Evolutionary conservation across 2,113 vertebrate species (phyloP).

Genomic region (Grammomys dolichurus): DNA sequence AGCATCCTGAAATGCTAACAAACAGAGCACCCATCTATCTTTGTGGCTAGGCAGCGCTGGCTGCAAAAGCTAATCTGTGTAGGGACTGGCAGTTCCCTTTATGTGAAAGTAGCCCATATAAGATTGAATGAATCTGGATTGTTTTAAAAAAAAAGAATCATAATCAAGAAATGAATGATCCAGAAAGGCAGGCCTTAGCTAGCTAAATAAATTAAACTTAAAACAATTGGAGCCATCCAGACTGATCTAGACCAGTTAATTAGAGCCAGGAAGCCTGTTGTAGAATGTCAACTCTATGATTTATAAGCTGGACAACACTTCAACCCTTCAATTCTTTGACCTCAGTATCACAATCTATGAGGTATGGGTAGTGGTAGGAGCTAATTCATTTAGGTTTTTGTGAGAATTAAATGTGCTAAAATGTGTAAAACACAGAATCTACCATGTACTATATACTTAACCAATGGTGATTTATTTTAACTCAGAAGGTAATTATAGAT

Average conservation of each 20-base stretch:
- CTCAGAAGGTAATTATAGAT: background rate
- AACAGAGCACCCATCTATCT: background rate
- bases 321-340: background rate
- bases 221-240: background rate
- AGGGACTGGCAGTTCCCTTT: background rate
- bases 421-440: background rate
- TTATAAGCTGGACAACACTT: background rate
- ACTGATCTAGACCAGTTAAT: background rate
- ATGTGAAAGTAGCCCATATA: background rate
- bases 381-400: background rate
- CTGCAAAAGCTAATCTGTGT: too few relatives aligned
- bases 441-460: background rate
- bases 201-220: background rate
- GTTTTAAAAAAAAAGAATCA: background rate
- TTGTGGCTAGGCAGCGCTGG: background rate
- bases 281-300: background rate
- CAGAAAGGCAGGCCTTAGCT: conserved; percentile 23
- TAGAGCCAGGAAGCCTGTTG: background rate
- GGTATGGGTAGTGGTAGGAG: background rate
- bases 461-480: background rate
- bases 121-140: background rate
- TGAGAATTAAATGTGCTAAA: background rate
- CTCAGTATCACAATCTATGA: background rate
- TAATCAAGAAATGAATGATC: background rate
- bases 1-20: background rate